Evolutionary conservation across 2,113 vertebrate species (phyloP).

Genomic region (Aythya baeri): DNA sequence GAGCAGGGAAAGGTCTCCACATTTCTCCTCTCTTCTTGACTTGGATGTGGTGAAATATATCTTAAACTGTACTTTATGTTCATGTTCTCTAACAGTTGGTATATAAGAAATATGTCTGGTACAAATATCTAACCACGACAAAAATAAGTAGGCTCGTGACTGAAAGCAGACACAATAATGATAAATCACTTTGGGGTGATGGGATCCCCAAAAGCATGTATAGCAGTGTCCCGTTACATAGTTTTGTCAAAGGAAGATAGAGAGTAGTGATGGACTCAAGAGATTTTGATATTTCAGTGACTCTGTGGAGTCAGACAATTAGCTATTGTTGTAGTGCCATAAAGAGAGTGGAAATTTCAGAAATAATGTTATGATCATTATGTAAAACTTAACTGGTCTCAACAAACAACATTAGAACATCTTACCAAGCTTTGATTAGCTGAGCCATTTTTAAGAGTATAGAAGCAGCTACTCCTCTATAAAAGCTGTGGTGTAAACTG

Average conservation of each 20-base stretch:
- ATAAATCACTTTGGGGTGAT: not conserved
- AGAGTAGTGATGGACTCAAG: not conserved
- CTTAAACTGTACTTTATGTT: not conserved
- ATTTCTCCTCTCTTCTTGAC: not conserved
- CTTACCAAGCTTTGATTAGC: not conserved
- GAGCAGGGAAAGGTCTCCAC: not conserved
- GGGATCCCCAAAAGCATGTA: not conserved
- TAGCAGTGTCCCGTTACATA: not conserved
- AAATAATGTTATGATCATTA: not conserved
- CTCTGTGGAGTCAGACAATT: not conserved
- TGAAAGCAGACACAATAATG: not conserved
- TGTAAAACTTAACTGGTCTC: not conserved
- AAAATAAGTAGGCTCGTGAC: not conserved
- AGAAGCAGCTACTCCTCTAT: not conserved
- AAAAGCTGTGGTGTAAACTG: not conserved
- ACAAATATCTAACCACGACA: not conserved
- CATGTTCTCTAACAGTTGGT: not conserved
- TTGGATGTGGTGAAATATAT: not conserved
- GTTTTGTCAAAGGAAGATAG: not conserved
- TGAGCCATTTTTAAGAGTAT: not conserved
- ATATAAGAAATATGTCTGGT: not conserved
- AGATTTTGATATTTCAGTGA: not conserved
- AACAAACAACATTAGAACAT: not conserved
- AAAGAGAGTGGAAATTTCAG: not conserved
- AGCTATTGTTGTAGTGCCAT: not conserved